Conservation (phyloP, 2,888 invertebrate species). For the Synergus japonicus region DNA sequence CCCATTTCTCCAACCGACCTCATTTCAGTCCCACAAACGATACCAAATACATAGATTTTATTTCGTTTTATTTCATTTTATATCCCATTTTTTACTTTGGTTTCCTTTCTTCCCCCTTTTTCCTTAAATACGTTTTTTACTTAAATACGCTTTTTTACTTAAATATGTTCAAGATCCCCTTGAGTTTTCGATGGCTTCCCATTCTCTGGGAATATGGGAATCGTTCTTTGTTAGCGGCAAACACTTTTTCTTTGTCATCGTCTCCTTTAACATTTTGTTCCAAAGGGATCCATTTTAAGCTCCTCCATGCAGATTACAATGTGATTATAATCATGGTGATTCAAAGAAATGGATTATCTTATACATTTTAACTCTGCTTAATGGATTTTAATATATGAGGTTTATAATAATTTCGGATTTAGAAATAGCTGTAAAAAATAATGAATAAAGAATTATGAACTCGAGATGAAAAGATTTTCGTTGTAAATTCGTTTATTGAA, state of each 20-base stretch:
- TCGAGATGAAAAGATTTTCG: not conserved
- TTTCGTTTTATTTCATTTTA: slow-evolving; percentile 5
- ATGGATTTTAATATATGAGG: not conserved
- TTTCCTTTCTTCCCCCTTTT: not conserved
- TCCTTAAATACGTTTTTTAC: not conserved
- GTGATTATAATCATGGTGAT: not conserved
- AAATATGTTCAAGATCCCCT: not conserved
- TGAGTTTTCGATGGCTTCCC: slow-evolving; percentile 28
- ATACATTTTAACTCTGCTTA: not conserved
- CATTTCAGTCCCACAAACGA: slow-evolving; percentile 21
- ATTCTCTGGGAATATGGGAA: not conserved
- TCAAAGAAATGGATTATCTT: not conserved
- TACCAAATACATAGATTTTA: not conserved
- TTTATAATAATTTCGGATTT: too few species aligned
- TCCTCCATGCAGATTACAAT: slow-evolving; percentile 12
- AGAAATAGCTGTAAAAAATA: too few species aligned
- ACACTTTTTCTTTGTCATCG: not conserved
- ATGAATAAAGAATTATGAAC: not conserved
- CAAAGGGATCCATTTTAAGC: not conserved
- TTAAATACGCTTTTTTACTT: not conserved
- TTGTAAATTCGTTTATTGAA: not conserved
- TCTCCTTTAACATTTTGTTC: slow-evolving; percentile 12
- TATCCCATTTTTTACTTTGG: not conserved
- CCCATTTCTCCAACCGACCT: slow-evolving; percentile 34
- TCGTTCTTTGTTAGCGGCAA: not conserved